Evolutionary conservation across 2,888 invertebrate species (phyloP), one percentile per base, ranked within the genome.

Genomic region (Cheilosia vernalis): DNA sequence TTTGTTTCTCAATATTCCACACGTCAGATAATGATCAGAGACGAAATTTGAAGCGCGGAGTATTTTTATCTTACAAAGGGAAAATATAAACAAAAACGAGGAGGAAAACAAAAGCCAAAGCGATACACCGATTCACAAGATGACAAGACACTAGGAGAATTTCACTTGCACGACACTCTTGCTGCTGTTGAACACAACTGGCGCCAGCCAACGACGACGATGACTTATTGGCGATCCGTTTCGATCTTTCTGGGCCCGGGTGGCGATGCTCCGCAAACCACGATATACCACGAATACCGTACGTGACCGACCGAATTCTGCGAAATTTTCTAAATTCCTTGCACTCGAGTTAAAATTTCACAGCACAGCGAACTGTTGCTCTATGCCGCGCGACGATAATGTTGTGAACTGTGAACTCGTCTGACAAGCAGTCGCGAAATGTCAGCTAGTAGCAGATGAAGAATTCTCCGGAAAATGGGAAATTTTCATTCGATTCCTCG

Each of bases 381-480:
- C 44, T 63, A 47, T 3, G 13, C 19, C 33, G 49, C 66, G 63
- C 69, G 69, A 21, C 7, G 63, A 30, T 40, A 30, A 60, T 42
- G 24, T 61, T 27, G 6, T 24, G 27, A 56, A 55, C 47, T 67
- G 21, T 76, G 63, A 74, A 70, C 63, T 79, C 47, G 47, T 33
- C 58, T 24, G 27, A 47, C 74, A 10, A 30, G n/a, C 55, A 63
- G 55, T 56, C 49, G 47, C 66, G 15, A 80, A 80, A 61, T 80
- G 67, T 74, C 51, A 72, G 61, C 49, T 4, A 47, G 56, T 24
- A 27, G 24, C 13, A 13, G 21, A 51, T n/a, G 15, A 49, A 37
- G 24, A 17, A 60, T 49, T 83, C 77, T 70, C 64, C 77, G 82
- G 82, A 82, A 77, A 77, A 82, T 77, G 64, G 70, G 60, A 72